Evolutionary conservation across 2,888 invertebrate genomes (phyloP), one percentile per base, ranked within the genome.

Genomic region (Agrochola lota): DNA sequence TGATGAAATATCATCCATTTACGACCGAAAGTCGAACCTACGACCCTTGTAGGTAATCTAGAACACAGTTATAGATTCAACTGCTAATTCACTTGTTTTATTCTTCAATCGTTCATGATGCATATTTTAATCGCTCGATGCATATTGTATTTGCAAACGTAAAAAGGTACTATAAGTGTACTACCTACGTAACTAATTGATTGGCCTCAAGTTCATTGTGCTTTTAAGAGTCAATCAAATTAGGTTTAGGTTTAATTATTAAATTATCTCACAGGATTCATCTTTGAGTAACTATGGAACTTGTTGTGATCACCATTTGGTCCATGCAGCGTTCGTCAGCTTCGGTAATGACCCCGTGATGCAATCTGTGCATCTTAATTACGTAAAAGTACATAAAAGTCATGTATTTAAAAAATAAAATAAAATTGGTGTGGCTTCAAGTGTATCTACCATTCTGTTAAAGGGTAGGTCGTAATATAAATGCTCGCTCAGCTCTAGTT

Each of bases 231-330:
- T 26, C 35, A 4, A 60, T 74, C 23, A 60, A 81, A 52, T 60
- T 74, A 12, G 15, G 20, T 30, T 23, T 1, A 52, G 11, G 20
- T 46, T 26, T 46, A 20, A 26, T 26, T 26, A 43, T 26, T 43
- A 17, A 55, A 49, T 26, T 11, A 43, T 70, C n/a, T 40, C n/a
- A 60, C 43, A n/a, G 7, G 3, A 26, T 35, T 60, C 49, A 60
- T 60, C 2, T 23, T 23, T 12, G 12, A 62, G 35, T 35, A 23
- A 15, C 15, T 43, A 43, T 20, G 30, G n/a, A 66, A 55, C 5
- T 20, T 78, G 30, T 59, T 78, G 30, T 60, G 2, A 49, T 60
- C 17, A n/a, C n/a, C n/a, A n/a, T n/a, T n/a, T n/a, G n/a, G n/a
- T n/a, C n/a, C n/a, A n/a, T n/a, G n/a, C n/a, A n/a, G n/a, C n/a